These are phyloP conservation scores for Dreissena rostriformis DNA, from an alignment of 1,140 invertebrate genomes.

Conservation along the genomic window DNA sequence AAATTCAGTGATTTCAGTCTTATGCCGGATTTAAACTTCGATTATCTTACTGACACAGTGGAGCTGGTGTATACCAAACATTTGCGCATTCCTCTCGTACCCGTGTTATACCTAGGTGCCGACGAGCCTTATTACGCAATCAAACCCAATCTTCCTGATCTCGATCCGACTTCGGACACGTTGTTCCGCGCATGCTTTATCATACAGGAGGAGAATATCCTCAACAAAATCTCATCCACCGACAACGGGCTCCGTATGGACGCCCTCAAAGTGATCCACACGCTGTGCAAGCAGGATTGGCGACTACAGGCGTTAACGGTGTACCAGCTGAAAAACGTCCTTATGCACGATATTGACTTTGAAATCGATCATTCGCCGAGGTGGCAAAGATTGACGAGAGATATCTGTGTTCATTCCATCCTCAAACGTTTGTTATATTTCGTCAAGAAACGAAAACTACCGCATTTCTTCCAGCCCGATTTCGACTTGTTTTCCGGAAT, in stretches of 20 bases:
- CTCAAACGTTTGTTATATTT: slow-evolving; percentile 65
- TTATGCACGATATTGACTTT: slow-evolving; percentile 70
- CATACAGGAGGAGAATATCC: slow-evolving; percentile 63
- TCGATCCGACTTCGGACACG: slow-evolving; percentile 62
- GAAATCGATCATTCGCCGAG: slow-evolving; percentile 70
- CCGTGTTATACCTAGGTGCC: slow-evolving; percentile 55
- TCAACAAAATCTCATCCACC: slow-evolving; percentile 64
- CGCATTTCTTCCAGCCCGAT: slow-evolving; percentile 68
- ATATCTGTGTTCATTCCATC: slow-evolving; percentile 65
- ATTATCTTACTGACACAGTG: slow-evolving; percentile 50
- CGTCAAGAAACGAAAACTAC: slow-evolving; percentile 55
- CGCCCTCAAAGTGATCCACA: slow-evolving; percentile 63
- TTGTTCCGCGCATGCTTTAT: slow-evolving; percentile 64
- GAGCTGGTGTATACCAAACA: slow-evolving; percentile 55
- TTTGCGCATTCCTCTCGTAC: slow-evolving; percentile 56
- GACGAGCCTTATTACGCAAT: slow-evolving; percentile 60
- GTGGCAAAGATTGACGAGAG: slow-evolving; percentile 67
- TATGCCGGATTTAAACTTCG: slow-evolving; percentile 46
- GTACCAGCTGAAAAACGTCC: slow-evolving; percentile 69
- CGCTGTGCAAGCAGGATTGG: slow-evolving; percentile 66
- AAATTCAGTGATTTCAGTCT: slow-evolving; percentile 51
- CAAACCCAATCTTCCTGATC: slow-evolving; percentile 60
- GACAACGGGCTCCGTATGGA: slow-evolving; percentile 66
- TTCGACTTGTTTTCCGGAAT: slow-evolving; percentile 60
- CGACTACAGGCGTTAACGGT: slow-evolving; percentile 61